Percentiles rank a stretch among this genome's conserved stretches.
Evolutionary conservation across 2,113 vertebrate species (phyloP).

Genomic region (Merops nubicus): DNA sequence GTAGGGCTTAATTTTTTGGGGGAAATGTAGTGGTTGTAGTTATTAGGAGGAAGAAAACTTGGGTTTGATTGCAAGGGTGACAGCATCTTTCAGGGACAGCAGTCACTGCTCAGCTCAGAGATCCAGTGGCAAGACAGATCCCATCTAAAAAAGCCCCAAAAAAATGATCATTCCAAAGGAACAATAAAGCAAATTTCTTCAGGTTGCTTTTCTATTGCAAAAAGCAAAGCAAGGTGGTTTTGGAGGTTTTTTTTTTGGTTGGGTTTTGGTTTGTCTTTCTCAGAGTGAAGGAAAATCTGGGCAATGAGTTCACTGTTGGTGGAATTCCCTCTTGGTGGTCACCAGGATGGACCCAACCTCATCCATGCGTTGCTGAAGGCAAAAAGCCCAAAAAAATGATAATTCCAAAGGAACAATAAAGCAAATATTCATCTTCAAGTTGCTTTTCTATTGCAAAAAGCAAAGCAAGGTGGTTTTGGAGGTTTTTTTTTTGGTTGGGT

Average conservation of each 20-base stretch:
- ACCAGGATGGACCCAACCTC: no score
- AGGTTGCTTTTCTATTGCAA: background rate
- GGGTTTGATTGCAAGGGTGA: background rate
- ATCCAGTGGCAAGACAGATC: background rate
- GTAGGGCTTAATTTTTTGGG: background rate
- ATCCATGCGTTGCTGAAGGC: rapidly evolving
- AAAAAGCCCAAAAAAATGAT: no score
- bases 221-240: background rate
- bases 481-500: no score
- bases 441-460: background rate
- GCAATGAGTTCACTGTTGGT: background rate
- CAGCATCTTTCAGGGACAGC: background rate
- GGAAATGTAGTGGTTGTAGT: background rate
- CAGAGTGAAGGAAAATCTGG: background rate
- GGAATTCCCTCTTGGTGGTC: no score
- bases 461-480: background rate
- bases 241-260: background rate
- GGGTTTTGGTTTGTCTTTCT: background rate
- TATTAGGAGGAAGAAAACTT: background rate
- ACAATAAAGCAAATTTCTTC: background rate
- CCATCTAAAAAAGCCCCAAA: background rate
- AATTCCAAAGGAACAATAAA: no score
- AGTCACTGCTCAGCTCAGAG: background rate
- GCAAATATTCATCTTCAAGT: background rate
- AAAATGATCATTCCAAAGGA: no score